A percentile compares a stretch with the other conserved stretches of the same genome.
Evolutionary conservation across 2,797 vertebrate species (phyloP).

Genomic region (Diplodus puntazzo): DNA sequence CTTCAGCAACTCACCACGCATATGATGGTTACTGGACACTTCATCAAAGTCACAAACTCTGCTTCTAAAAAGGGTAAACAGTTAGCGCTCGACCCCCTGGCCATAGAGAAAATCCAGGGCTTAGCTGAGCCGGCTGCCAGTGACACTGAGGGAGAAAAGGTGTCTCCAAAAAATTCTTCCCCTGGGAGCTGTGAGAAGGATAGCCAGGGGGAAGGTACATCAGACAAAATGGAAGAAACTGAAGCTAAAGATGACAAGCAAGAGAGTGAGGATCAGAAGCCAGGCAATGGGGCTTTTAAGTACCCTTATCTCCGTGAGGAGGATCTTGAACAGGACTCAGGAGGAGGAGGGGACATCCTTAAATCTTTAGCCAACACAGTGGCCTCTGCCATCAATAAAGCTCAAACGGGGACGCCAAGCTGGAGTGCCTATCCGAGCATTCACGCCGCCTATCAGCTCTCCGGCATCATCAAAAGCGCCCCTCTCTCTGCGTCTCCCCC

Average conservation of each 20-base stretch:
- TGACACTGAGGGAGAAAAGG: slow-evolving; percentile 88
- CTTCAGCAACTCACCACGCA: slow-evolving; percentile 98
- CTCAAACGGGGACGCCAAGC: slow-evolving; percentile 97
- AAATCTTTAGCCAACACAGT: slow-evolving; percentile 99
- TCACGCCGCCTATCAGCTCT: slow-evolving; percentile 98
- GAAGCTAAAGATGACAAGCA: slow-evolving; percentile 89
- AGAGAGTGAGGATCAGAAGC: slow-evolving; percentile 89
- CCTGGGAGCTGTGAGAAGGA: slow-evolving; percentile 83
- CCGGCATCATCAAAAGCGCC: slow-evolving; percentile 91
- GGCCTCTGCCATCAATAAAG: slow-evolving; percentile 99
- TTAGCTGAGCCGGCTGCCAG: slow-evolving; percentile 88
- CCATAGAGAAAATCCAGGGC: slow-evolving; percentile 97
- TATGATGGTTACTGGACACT: slow-evolving; percentile 99
- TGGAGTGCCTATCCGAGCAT: slow-evolving; percentile 99
- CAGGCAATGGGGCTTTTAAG: slow-evolving; percentile 90
- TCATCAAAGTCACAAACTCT: slow-evolving; percentile 98
- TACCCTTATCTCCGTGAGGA: slow-evolving; percentile 99
- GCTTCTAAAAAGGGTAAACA: slow-evolving; percentile 99
- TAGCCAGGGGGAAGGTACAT: slow-evolving; percentile 87
- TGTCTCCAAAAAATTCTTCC: slow-evolving; percentile 84
- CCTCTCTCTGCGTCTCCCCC: slow-evolving; percentile 90
- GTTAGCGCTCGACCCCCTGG: slow-evolving; percentile 94
- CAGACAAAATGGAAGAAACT: slow-evolving; percentile 88
- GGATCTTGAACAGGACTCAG: slow-evolving; percentile 95
- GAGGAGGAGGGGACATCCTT: slow-evolving; percentile 96